Percentiles rank a stretch among this genome's conserved stretches.
These are phyloP conservation scores for Coelopa pilipes DNA, from an alignment of 2,888 invertebrate genomes.

Conservation along the genomic window DNA sequence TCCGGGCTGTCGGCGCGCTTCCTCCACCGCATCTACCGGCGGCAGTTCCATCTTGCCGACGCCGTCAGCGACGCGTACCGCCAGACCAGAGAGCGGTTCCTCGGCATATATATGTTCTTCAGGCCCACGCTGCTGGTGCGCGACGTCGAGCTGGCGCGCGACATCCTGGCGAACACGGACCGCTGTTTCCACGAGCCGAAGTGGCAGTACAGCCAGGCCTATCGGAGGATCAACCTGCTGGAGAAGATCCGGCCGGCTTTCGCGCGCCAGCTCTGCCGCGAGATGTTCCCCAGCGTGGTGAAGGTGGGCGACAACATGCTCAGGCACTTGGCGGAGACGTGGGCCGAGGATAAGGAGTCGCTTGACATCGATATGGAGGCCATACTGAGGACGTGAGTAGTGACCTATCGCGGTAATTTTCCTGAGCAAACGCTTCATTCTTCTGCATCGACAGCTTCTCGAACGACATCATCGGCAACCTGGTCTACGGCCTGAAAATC, in stretches of 20 bases:
- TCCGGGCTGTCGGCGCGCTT: constrained; percentile 51
- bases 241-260: constrained; percentile 75
- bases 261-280: constrained; percentile 73
- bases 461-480: constrained; percentile 67
- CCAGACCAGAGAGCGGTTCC: constrained; percentile 55
- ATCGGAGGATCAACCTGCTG: constrained; percentile 73
- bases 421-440: constrained; percentile 21
- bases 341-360: constrained; percentile 50
- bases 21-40: constrained; percentile 51
- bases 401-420: constrained; percentile 6
- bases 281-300: constrained; percentile 73
- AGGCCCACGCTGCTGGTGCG: constrained; percentile 73
- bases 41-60: constrained; percentile 57
- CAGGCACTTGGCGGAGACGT: constrained; percentile 57
- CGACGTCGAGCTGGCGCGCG: constrained; percentile 73
- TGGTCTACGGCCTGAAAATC: constrained; percentile 67
- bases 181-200: constrained; percentile 73
- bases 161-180: constrained; percentile 73
- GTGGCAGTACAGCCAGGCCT: constrained; percentile 66
- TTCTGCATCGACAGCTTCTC: constrained; percentile 60
- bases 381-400: constrained; percentile 54
- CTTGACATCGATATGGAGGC: constrained; percentile 53
- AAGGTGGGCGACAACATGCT: constrained; percentile 70
- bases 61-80: constrained; percentile 55
- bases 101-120: constrained; percentile 75